Base-by-base conservation (phyloP, 2,113 vertebrate genomes). In the Steatornis caripensis region DNA sequence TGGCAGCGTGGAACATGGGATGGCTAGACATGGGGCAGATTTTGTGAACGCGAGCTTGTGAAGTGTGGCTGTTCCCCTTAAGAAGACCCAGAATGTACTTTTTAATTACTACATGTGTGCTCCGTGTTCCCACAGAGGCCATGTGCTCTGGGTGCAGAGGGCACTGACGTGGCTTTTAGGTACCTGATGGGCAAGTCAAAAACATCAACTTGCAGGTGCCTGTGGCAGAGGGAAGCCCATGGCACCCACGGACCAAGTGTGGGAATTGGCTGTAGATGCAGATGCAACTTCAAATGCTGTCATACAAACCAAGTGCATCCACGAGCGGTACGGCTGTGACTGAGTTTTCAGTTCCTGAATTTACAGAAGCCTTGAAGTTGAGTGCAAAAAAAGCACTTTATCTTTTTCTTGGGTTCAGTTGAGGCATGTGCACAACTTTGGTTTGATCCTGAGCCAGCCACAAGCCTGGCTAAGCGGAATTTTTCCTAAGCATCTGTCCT, bases 1-100 rank as follows among this genome's bases (percentile, higher is more conserved):
- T 46, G 27, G 10, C 21, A 21, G 8, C 0, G 4, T 26, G 71
- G 37, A 62, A 66, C 15, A 6, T 17, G 6, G 0, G 16, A n/a
- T 9, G 10, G 61, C 19, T 32, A 36, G 54, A 37, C 3, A 0
- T 0, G 2, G 29, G 29, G 34, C 22, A 58, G 34, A 15, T 43
- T 61, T 54, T 34, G 43, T 41, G 81, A 58, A 15, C 37, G 12
- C 10, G 26, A 32, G n/a, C 26, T 58, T 62, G 45, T 19, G 9
- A 81, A 55, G 10, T 11, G 23, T 21, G n/a, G 7, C 54, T 41
- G 4, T 53, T 51, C 41, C 19, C 24, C 34, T 46, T 4, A 46
- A n/a, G 61, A 57, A 43, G 20, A 27, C 9, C 3, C 11, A n/a
- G 48, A 75, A 66, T 9, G 36, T 19, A 8, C 30, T 7, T 37